Evolutionary conservation across 2,888 invertebrate genomes (phyloP).

Genomic region (Autographa gamma): DNA sequence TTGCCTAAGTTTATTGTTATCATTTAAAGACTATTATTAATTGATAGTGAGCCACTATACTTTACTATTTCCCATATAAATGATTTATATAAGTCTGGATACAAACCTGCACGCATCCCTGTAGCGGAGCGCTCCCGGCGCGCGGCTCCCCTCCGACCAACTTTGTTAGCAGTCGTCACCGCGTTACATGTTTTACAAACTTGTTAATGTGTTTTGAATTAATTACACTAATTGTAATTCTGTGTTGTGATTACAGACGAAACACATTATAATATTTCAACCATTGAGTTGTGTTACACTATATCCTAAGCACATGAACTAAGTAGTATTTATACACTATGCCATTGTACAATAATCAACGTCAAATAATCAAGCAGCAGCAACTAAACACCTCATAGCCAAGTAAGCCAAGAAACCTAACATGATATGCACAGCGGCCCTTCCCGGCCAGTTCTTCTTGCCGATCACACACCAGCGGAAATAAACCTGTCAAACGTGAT

Average conservation of each 20-base stretch:
- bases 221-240: conserved; percentile 19
- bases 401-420: not conserved
- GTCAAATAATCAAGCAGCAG: not conserved
- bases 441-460: not conserved
- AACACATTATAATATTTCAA: not conserved
- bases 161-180: conserved; percentile 18
- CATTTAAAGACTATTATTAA: too few relatives aligned
- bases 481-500: conserved; percentile 60
- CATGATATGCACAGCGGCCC: not conserved
- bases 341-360: too few relatives aligned
- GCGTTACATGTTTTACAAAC: conserved; percentile 20
- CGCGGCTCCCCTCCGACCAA: conserved; percentile 3
- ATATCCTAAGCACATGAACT: not conserved
- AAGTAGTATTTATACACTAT: too few relatives aligned
- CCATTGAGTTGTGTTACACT: not conserved
- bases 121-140: not conserved
- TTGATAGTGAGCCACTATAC: too few relatives aligned
- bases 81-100: too few relatives aligned
- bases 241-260: not conserved
- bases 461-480: conserved; percentile 44
- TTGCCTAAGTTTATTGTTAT: too few relatives aligned
- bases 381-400: not conserved
- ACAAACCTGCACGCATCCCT: not conserved
- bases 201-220: conserved; percentile 27
- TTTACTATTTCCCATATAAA: too few relatives aligned